These are phyloP conservation scores for Scomber japonicus DNA, from an alignment of 2,113 vertebrate species.

Conservation along the genomic window DNA sequence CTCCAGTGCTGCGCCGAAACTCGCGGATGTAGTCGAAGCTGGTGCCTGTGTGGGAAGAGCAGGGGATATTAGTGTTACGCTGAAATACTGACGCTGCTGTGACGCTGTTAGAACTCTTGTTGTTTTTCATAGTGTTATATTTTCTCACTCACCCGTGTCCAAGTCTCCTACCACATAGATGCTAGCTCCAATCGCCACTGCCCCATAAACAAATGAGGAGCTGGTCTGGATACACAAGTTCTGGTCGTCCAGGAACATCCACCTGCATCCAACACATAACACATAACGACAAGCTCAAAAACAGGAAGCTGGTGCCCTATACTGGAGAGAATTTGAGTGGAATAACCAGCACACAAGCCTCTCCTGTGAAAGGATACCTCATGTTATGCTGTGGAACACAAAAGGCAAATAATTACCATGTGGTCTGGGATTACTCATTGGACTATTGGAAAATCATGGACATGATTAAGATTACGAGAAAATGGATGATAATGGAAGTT, in stretches of 20 bases:
- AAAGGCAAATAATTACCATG: too few relatives aligned
- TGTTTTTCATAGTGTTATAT: not conserved
- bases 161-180: conserved; percentile 99
- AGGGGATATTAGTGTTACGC: not conserved
- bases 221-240: conserved; percentile 94
- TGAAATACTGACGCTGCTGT: not conserved
- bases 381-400: too few relatives aligned
- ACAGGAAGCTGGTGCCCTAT: too few relatives aligned
- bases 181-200: conserved; percentile 95
- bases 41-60: conserved; percentile 82
- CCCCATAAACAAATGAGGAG: conserved; percentile 96
- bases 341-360: too few relatives aligned
- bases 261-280: conserved; percentile 81
- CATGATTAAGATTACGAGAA: too few relatives aligned
- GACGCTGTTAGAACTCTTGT: too few relatives aligned
- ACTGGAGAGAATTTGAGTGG: too few relatives aligned
- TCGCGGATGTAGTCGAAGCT: conserved; percentile 97
- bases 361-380: too few relatives aligned
- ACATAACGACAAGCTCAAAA: not conserved
- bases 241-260: conserved; percentile 97
- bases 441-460: too few relatives aligned
- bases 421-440: too few relatives aligned
- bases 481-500: too few relatives aligned
- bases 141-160: conserved; percentile 90
- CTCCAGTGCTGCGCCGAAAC: conserved; percentile 94